Base-by-base conservation (phyloP, 2,888 invertebrate species). In the Caenorhabditis japonica region DNA sequence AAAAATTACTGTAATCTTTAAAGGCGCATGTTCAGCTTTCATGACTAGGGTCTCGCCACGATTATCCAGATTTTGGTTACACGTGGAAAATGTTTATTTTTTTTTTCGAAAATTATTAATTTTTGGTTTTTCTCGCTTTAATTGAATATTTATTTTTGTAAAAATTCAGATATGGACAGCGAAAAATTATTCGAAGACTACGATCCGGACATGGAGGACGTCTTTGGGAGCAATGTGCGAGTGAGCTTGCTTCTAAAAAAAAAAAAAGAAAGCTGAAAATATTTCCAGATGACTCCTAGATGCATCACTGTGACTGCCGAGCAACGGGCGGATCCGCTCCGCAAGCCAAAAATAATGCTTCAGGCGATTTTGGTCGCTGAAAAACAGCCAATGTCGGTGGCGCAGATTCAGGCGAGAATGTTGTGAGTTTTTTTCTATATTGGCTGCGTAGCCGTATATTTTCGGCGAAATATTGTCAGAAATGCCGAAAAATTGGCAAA, bases 161-260 rank as follows among this genome's bases (percentile, higher is more conserved):
- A 41, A 19, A 41, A 41, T 17, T 41, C n/a, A n/a, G n/a, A n/a
- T 15, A 66, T 66, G 66, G 4, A 43, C 2, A 43, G 33, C 7
- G 51, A 56, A 1, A 30, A 56, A 15, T 44, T 56, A 0, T 56
- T 66, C 23, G 51, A 51, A 44, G 66, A 66, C 15, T 66, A 56
- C 30, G 56, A 66, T 41, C 56, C 66, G 33, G 66, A 66, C 2
- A 27, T 41, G 66, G 66, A 66, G 33, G 66, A 66, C 25, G 30
- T 66, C 10, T 66, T 66, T 36, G 66, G 62, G 15, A 36, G 30
- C 7, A 55, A 25, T 23, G 25, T 12, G 12, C 7, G 19, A 5
- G 46, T 46, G 27, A 38, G 47, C 13, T 4, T 10, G 4, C 4
- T n/a, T n/a, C n/a, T n/a, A n/a, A n/a, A n/a, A n/a, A n/a, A n/a